Evolutionary conservation across 2,888 invertebrate species (phyloP), one percentile per base, ranked within the genome.

Genomic region (Rhagophthalmus giganteus): DNA sequence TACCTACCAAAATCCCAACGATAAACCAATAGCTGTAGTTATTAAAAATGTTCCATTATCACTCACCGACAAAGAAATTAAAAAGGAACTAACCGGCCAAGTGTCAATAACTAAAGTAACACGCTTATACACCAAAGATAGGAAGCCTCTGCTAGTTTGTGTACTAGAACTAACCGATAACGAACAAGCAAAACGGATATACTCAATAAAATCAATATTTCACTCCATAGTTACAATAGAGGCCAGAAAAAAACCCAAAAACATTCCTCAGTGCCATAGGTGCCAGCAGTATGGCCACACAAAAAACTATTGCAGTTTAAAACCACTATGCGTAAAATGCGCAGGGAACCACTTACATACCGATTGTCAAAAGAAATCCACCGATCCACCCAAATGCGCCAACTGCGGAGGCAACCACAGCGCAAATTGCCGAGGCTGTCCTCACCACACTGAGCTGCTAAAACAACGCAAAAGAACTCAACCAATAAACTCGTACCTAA

Each of bases 351-450:
- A n/a, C n/a, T n/a, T n/a, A n/a, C n/a, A n/a, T n/a, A n/a, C n/a
- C n/a, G n/a, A n/a, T n/a, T 30, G 11, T 30, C 30, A 30, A 11
- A 30, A 30, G 30, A 30, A 11, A 70, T 65, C 55, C 76, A n/a
- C n/a, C n/a, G n/a, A n/a, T n/a, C n/a, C n/a, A n/a, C n/a, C n/a
- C n/a, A n/a, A n/a, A n/a, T n/a, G 76, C 64, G 74, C 72, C 1
- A 76, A 76, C 50, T 76, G 76, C 59, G 59, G 54, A 9, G 63
- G 55, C 0, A 57, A 57, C 0, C 76, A 76, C 45, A 72, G 74
- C 5, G 73, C 76, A 1, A 74, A 61, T 55, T 75, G 63, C 44
- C 70, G 59, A 52, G 47, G 67, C 14, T 76, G 76, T 51, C 3
- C 9, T 27, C 9, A n/a, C 27, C 27, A 27, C n/a, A 27, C 10